These are phyloP conservation scores for Silurus asotus DNA, from an alignment of 2,113 vertebrate genomes.

Conservation along the genomic window DNA sequence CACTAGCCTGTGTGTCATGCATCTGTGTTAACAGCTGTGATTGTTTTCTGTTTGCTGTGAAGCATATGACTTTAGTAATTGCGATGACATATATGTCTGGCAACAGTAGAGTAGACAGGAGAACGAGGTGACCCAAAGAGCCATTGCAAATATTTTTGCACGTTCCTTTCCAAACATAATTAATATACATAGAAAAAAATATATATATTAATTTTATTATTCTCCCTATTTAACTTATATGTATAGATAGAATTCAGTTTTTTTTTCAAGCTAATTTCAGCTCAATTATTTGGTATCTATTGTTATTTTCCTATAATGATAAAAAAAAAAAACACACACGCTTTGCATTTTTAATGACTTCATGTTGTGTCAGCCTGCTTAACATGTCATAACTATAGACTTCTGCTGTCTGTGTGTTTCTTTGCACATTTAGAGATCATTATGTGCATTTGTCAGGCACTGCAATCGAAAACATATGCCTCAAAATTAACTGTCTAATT, in stretches of 20 bases:
- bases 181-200: background rate
- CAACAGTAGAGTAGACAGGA: background rate
- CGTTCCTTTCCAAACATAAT: background rate
- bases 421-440: constrained; percentile 40
- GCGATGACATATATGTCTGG: background rate
- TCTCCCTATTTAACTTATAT: background rate
- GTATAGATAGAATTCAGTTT: background rate
- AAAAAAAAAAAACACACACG: constrained; percentile 16
- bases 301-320: background rate
- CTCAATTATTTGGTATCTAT: background rate
- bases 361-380: constrained; percentile 43
- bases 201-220: background rate
- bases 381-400: constrained; percentile 48
- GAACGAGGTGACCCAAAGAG: background rate
- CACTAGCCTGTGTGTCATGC: constrained; percentile 24
- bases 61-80: constrained; percentile 16
- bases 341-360: constrained; percentile 42
- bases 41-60: constrained; percentile 14
- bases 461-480: constrained; percentile 41
- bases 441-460: constrained; percentile 41
- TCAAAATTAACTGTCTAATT: constrained; percentile 52
- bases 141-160: background rate
- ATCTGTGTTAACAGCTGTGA: constrained; percentile 43
- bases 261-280: background rate
- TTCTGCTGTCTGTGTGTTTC: constrained; percentile 43